phyloP scores from a whole-genome alignment of 2,113 vertebrate genomes.

The Ammodytes dubius region DNA sequence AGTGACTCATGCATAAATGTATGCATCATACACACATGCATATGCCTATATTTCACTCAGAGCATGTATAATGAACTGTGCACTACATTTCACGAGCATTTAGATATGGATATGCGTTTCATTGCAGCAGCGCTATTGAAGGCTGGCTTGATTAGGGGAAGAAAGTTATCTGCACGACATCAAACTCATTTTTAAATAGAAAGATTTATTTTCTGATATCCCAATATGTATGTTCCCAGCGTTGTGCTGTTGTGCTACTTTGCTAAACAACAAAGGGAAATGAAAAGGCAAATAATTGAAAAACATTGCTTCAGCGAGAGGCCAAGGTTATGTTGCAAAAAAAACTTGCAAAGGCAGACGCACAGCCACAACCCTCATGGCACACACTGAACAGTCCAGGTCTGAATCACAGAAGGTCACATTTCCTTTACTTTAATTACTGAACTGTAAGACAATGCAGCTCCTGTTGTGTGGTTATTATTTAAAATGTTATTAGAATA shows the following conservation, averaged over 20 bases:
- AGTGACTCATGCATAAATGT: not conserved
- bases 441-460: slow-evolving; percentile 1
- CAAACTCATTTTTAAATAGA: not conserved
- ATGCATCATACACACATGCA: not conserved
- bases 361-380: not conserved
- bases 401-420: not conserved
- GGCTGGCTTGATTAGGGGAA: not conserved
- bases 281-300: not conserved
- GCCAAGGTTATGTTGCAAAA: not conserved
- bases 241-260: not conserved
- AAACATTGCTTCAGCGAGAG: not conserved
- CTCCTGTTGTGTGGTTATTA: not conserved
- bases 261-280: not conserved
- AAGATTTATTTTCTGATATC: not conserved
- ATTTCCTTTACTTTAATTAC: not conserved
- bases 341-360: not conserved
- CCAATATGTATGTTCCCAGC: not conserved
- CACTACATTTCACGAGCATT: not conserved
- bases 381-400: not conserved
- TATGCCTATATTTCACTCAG: not conserved
- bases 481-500: not conserved
- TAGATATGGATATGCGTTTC: not conserved
- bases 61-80: not conserved
- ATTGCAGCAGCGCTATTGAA: not conserved
- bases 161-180: not conserved